These are phyloP conservation scores for Oscheius onirici DNA, from an alignment of 2,888 invertebrate genomes.

Conservation along the genomic window DNA sequence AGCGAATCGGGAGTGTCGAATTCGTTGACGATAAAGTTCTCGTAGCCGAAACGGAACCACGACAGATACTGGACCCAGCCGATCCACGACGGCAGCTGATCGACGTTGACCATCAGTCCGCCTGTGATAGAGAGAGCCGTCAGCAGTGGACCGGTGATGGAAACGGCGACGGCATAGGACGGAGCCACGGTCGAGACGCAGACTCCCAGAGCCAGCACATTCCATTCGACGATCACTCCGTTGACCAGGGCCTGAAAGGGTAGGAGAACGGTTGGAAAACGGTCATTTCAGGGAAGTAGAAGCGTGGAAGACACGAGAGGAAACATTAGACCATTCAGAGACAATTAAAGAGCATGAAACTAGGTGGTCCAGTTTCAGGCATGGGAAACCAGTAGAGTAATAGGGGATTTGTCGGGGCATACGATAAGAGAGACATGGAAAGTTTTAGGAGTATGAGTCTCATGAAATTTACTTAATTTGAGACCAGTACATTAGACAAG, in stretches of 20 bases:
- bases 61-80: constrained; percentile 66
- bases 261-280: not conserved
- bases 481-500: no score
- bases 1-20: constrained; percentile 26
- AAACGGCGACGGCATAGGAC: constrained; percentile 63
- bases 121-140: constrained; percentile 65
- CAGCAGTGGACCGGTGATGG: constrained; percentile 66
- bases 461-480: no score
- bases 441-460: no score
- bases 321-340: no score
- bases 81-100: constrained; percentile 58
- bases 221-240: constrained; percentile 61
- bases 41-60: constrained; percentile 69
- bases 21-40: constrained; percentile 74
- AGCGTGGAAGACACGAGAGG: no score
- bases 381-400: no score
- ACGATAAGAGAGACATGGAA: no score
- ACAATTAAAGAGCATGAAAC: no score
- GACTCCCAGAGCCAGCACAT: constrained; percentile 58
- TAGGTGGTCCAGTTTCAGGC: no score
- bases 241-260: constrained; percentile 55
- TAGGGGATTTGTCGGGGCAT: no score
- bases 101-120: constrained; percentile 65
- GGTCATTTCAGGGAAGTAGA: no score
- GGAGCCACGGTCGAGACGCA: constrained; percentile 43